Evolutionary conservation across 2,113 vertebrate genomes (phyloP).

Genomic region (Hippopotamus amphibius): DNA sequence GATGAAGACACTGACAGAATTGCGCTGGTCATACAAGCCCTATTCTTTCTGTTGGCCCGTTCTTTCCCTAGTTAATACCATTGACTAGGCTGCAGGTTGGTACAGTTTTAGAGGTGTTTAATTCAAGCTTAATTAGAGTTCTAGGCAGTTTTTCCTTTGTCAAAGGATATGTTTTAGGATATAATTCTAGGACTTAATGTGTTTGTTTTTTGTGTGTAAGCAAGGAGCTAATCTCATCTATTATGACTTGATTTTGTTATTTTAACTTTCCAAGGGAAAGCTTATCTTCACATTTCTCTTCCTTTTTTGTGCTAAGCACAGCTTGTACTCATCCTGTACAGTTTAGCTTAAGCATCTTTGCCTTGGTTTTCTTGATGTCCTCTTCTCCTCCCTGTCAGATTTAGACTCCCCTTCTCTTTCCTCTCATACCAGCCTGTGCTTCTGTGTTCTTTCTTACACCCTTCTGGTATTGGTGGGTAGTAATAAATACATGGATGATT

Average conservation of each 20-base stretch:
- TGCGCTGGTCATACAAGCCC: neutral
- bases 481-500: neutral
- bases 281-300: neutral
- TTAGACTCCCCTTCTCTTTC: neutral
- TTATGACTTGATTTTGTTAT: neutral
- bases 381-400: neutral
- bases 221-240: neutral
- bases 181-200: neutral
- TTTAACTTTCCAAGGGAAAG: neutral
- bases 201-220: neutral
- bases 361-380: neutral
- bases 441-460: neutral
- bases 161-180: neutral
- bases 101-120: neutral
- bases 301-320: neutral
- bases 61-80: neutral
- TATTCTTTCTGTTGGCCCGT: neutral
- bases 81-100: neutral
- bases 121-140: neutral
- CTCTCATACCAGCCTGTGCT: neutral
- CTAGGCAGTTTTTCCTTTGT: slow-evolving; percentile 2
- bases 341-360: neutral
- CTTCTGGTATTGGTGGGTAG: neutral
- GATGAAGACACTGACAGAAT: neutral
- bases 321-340: neutral